Percentiles rank a stretch among this genome's conserved stretches.
Evolutionary conservation across 2,888 invertebrate genomes (phyloP).

Genomic region (Acrobasis suavella): DNA sequence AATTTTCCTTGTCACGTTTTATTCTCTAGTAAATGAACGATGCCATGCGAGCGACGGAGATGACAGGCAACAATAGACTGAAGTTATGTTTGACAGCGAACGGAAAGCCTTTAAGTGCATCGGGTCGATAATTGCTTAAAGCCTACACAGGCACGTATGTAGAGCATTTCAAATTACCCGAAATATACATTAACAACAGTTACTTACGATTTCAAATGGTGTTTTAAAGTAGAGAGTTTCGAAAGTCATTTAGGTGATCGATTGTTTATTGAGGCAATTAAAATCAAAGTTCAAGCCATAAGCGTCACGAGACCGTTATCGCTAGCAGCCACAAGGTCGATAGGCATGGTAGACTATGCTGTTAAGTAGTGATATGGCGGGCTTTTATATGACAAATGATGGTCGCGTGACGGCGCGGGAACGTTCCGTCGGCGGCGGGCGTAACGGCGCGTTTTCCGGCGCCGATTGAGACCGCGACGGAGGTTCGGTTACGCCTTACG

Average conservation of each 20-base stretch:
- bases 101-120: slow-evolving; percentile 67
- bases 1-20: slow-evolving; percentile 52
- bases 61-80: slow-evolving; percentile 64
- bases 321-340: slow-evolving; percentile 30
- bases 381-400: slow-evolving; percentile 61
- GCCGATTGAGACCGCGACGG: slow-evolving; percentile 13
- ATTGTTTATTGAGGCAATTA: slow-evolving; percentile 4
- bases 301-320: slow-evolving; percentile 11
- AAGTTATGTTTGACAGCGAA: slow-evolving; percentile 59
- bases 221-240: slow-evolving; percentile 7
- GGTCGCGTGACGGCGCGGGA: slow-evolving; percentile 51
- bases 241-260: background rate
- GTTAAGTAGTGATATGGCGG: slow-evolving; percentile 38
- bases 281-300: slow-evolving; percentile 3
- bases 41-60: slow-evolving; percentile 49
- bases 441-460: slow-evolving; percentile 16
- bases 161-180: background rate
- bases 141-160: slow-evolving; percentile 7
- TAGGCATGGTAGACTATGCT: slow-evolving; percentile 29
- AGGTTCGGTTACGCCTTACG: slow-evolving; percentile 48
- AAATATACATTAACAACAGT: background rate
- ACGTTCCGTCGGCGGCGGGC: slow-evolving; percentile 18
- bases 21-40: slow-evolving; percentile 46
- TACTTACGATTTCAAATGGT: background rate
- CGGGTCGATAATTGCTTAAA: slow-evolving; percentile 48